Evolutionary conservation across 2,888 invertebrate species (phyloP), one percentile per base, ranked within the genome.

Genomic region (Cerastis leucographa): DNA sequence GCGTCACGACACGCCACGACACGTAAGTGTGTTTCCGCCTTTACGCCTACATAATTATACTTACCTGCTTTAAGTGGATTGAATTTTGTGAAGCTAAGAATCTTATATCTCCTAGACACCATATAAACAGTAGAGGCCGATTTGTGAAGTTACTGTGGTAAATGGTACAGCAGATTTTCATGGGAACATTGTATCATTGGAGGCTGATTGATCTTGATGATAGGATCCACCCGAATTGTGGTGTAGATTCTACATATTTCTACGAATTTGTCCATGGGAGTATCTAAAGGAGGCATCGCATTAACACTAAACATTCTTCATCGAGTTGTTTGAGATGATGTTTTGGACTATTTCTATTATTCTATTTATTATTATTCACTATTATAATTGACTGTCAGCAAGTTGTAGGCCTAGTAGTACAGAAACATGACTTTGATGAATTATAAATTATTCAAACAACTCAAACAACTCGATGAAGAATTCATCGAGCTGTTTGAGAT

Each of bases 371-470:
- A 2, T 44, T 44, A 9, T 17, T n/a, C 17, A 9, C 7, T 65
- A 42, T n/a, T 42, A 8, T n/a, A 3, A 14, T 14, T 14, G 42
- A 11, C n/a, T 9, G 42, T 2, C 17, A 17, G n/a, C 4, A 42
- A n/a, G 14, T n/a, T 65, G 8, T 59, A n/a, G 62, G 22, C 0
- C 22, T 12, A 40, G 17, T 17, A 17, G 19, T 19, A 59, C 2
- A 67, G 35, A 14, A 22, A 8, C 22, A 14, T 29, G 11, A 7
- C 8, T n/a, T 22, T 35, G 22, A 51, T 70, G 12, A 42, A n/a
- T 25, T 59, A 29, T 71, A 22, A 22, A 1, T 19, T 19, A 5
- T n/a, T n/a, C 80, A 89, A 86, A 76, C 92, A 99, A n/a, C n/a
- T n/a, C n/a, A n/a, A n/a, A n/a, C n/a, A n/a, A n/a, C n/a, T n/a